Conservation (phyloP, 2,113 vertebrate genomes). For the Coreoperca whiteheadi region DNA sequence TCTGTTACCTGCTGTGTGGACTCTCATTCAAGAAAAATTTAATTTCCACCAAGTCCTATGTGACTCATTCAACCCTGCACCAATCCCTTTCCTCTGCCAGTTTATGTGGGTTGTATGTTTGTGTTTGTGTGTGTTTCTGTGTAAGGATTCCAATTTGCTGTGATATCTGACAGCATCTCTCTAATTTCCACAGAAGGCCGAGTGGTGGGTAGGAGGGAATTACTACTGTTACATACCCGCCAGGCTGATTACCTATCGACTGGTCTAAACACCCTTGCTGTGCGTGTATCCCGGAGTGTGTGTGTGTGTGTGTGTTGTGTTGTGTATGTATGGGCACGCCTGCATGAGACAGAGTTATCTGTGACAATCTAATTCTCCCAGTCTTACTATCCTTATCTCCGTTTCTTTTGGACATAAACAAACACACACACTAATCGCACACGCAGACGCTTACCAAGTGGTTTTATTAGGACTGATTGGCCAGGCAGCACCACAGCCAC, state of each 20-base stretch:
- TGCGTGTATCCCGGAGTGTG: neutral
- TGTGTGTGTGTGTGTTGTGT: conserved; percentile 4
- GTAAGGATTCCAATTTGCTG: conserved; percentile 69
- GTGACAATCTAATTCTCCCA: conserved; percentile 47
- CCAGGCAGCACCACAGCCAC: conserved; percentile 8
- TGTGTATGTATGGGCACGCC: neutral
- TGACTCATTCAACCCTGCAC: conserved; percentile 47
- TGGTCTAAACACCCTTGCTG: conserved; percentile 59
- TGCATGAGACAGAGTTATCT: conserved; percentile 38
- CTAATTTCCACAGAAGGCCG: conserved; percentile 68
- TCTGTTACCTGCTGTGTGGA: conserved; percentile 2
- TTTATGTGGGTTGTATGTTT: conserved; percentile 1
- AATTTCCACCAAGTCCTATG: conserved; percentile 37
- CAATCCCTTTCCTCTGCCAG: conserved; percentile 16
- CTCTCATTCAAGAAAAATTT: conserved; percentile 31
- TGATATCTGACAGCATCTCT: conserved; percentile 72
- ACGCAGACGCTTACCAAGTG: conserved; percentile 12
- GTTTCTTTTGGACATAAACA: conserved; percentile 39
- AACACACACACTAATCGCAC: conserved; percentile 11
- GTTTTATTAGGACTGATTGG: conserved; percentile 59
- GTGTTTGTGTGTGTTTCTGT: conserved; percentile 26
- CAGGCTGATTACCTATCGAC: conserved; percentile 81
- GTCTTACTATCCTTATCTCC: conserved; percentile 31
- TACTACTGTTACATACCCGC: conserved; percentile 70
- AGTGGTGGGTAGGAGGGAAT: conserved; percentile 69